Evolutionary conservation across 2,888 invertebrate species (phyloP).

Genomic region (Tenodera sinensis): DNA sequence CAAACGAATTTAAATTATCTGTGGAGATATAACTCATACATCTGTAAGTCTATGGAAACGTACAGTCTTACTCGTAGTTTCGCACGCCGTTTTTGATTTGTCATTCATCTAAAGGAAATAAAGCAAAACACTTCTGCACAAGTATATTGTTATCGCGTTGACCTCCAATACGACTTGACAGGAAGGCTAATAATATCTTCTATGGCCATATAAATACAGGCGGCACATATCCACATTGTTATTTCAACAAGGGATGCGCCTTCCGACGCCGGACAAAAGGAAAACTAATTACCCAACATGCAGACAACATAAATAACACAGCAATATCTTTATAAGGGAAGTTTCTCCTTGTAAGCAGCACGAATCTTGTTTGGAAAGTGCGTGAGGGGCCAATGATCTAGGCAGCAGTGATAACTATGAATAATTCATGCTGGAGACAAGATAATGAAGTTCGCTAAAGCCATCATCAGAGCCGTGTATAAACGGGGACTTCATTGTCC

Average conservation of each 20-base stretch:
- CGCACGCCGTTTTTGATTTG: too few relatives aligned
- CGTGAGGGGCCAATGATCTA: background rate
- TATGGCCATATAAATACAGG: background rate
- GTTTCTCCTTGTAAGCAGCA: background rate
- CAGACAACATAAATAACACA: background rate
- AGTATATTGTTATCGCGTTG: too few relatives aligned
- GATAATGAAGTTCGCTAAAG: background rate
- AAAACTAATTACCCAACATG: background rate
- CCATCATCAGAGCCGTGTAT: background rate
- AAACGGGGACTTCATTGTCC: background rate
- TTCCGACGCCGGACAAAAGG: background rate
- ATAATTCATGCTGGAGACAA: background rate
- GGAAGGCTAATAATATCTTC: background rate
- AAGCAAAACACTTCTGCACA: too few relatives aligned
- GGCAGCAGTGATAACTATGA: background rate
- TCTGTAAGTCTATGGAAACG: too few relatives aligned
- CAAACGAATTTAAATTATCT: too few relatives aligned
- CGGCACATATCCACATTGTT: background rate
- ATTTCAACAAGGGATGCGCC: background rate
- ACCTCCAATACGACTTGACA: background rate
- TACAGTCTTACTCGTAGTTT: too few relatives aligned
- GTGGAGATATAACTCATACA: too few relatives aligned
- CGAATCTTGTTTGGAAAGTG: background rate
- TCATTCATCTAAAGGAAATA: too few relatives aligned
- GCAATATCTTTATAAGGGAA: background rate